phyloP scores from a whole-genome alignment of 1,140 invertebrate species.

The Brachionus paranguensis region DNA sequence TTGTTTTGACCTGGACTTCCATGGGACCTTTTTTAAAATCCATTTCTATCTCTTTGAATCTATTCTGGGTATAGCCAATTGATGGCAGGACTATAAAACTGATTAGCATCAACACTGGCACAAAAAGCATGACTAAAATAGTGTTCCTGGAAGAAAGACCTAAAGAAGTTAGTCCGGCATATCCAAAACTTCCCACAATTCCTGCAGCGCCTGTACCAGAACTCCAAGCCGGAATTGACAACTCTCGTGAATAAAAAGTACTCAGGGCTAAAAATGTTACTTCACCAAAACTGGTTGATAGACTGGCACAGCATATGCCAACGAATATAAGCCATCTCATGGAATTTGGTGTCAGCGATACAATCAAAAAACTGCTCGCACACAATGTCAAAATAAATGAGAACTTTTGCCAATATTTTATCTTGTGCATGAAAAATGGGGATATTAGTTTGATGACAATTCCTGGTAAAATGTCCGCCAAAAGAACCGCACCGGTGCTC shows the following conservation, averaged over 20 bases:
- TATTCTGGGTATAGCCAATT: neutral
- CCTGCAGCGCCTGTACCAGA: constrained; percentile 75
- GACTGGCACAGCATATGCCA: constrained; percentile 69
- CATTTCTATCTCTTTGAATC: neutral
- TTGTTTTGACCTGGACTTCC: neutral
- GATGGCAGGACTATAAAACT: constrained; percentile 48
- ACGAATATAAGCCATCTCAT: constrained; percentile 48
- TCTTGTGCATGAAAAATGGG: constrained; percentile 63
- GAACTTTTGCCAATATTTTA: constrained; percentile 46
- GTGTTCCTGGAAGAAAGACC: constrained; percentile 62
- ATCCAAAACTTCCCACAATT: constrained; percentile 69
- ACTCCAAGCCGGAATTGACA: constrained; percentile 68
- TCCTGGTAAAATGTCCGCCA: constrained; percentile 74
- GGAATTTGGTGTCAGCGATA: neutral
- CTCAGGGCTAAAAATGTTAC: constrained; percentile 70
- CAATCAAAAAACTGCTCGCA: constrained; percentile 38
- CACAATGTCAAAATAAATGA: constrained; percentile 20
- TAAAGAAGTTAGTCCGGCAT: constrained; percentile 62
- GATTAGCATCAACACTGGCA: constrained; percentile 66
- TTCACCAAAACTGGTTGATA: constrained; percentile 73
- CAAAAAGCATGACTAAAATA: constrained; percentile 67
- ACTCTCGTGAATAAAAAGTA: constrained; percentile 61
- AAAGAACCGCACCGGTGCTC: constrained; percentile 72
- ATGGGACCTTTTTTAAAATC: neutral
- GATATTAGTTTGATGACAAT: constrained; percentile 68